A percentile compares a stretch with the other conserved stretches of the same genome.
phyloP scores from a whole-genome alignment of 2,113 vertebrate genomes.

The Thunnus maccoyii region DNA sequence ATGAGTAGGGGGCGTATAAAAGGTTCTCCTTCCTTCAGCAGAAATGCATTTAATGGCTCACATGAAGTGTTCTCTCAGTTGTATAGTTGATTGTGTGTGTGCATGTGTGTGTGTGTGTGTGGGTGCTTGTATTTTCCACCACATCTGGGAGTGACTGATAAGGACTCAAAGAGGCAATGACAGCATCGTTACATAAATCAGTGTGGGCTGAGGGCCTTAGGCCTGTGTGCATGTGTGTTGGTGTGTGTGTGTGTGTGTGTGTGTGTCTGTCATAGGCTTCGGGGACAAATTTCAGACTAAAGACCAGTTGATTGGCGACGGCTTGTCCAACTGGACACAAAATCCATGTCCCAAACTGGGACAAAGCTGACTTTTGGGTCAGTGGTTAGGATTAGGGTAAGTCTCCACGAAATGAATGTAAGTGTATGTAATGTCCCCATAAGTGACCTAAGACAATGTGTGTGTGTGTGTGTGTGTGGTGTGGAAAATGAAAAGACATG shows the following conservation, averaged over 20 bases:
- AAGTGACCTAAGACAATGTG: no score
- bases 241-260: no score
- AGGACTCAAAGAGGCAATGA: conserved; percentile 26
- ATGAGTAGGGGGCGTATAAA: background rate
- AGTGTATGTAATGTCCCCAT: no score
- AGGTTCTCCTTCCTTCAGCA: background rate
- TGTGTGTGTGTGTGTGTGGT: conserved; percentile 1
- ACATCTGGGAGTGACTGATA: conserved; percentile 60
- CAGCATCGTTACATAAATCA: conserved; percentile 47
- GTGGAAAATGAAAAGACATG: background rate
- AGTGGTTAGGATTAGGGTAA: no score
- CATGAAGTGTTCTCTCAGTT: conserved; percentile 29
- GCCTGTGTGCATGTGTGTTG: conserved; percentile 3
- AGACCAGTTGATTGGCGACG: no score
- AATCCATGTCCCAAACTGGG: no score
- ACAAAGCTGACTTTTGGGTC: no score
- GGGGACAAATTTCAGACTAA: no score
- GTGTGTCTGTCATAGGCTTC: no score
- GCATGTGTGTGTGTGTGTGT: conserved; percentile 15
- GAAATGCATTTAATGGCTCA: conserved; percentile 32
- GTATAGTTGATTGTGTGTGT: background rate
- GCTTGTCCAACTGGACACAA: no score
- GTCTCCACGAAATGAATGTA: no score
- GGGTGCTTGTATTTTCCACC: conserved; percentile 19
- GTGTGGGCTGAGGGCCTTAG: background rate